phyloP scores from a whole-genome alignment of 2,888 invertebrate species.

The Sisyra nigra region DNA sequence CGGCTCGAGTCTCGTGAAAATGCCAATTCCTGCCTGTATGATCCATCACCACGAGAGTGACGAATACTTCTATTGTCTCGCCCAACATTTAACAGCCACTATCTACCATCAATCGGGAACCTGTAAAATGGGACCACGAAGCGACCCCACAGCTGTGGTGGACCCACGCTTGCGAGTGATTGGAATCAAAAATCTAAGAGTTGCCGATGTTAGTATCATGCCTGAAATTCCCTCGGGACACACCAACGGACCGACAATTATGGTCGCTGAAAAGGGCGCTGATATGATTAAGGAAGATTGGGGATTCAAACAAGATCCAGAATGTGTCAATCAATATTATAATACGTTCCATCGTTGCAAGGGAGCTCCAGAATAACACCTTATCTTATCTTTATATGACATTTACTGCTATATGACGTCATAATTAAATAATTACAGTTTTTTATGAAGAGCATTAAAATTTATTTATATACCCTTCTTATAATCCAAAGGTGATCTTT shows the following conservation, averaged over 20 bases:
- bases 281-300: constrained; percentile 22
- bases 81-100: constrained; percentile 40
- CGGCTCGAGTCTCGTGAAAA: constrained; percentile 35
- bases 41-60: constrained; percentile 32
- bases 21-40: constrained; percentile 43
- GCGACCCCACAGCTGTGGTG: constrained; percentile 43
- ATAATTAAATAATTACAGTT: too few relatives aligned
- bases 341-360: neutral
- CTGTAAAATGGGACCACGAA: constrained; percentile 45
- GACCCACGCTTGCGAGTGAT: constrained; percentile 27
- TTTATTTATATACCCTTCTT: too few relatives aligned
- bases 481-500: too few relatives aligned
- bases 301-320: neutral
- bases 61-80: constrained; percentile 48
- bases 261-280: constrained; percentile 24
- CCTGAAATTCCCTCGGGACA: constrained; percentile 22
- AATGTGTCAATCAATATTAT: neutral
- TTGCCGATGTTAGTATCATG: constrained; percentile 24
- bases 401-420: too few relatives aligned
- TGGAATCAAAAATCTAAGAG: constrained; percentile 20
- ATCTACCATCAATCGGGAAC: constrained; percentile 50
- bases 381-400: too few relatives aligned
- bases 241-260: constrained; percentile 22
- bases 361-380: too few relatives aligned
- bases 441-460: too few relatives aligned